Evolutionary conservation across 2,113 vertebrate species (phyloP).

Genomic region (Aramus guarauna): DNA sequence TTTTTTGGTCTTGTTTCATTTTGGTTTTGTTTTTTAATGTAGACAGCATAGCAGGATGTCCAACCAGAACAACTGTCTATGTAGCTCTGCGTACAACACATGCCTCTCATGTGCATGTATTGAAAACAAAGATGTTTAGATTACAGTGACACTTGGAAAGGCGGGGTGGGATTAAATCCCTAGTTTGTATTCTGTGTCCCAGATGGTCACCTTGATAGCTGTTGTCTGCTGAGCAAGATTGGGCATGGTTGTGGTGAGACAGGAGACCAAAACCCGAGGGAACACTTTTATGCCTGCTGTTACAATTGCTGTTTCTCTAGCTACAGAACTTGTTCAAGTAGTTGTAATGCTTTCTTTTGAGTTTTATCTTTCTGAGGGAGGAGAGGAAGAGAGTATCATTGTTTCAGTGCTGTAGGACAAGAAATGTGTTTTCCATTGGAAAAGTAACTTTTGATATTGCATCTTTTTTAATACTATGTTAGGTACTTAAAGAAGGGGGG

Average conservation of each 20-base stretch:
- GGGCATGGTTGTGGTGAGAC: not conserved
- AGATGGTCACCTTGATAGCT: not conserved
- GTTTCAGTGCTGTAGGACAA: not conserved
- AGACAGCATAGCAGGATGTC: not conserved
- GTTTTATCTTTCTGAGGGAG: not conserved
- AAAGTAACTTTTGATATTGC: not conserved
- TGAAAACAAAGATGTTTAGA: not conserved
- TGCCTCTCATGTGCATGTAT: not conserved
- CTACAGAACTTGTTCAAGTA: not conserved
- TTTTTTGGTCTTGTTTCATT: not conserved
- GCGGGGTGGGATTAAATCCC: not conserved
- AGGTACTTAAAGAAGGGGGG: not conserved
- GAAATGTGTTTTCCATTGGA: not conserved
- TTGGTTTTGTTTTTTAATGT: not conserved
- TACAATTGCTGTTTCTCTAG: not conserved
- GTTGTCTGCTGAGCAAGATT: not conserved
- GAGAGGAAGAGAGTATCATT: not conserved
- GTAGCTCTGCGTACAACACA: accelerated
- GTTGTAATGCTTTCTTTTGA: not conserved
- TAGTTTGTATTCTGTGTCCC: not conserved
- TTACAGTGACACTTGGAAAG: not conserved
- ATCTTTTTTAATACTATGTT: not conserved
- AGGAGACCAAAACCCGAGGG: not conserved
- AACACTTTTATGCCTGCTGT: not conserved
- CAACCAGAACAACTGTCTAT: not conserved